Evolutionary conservation across 1,140 invertebrate genomes (phyloP), one percentile per base, ranked within the genome.

Genomic region (Scylla paramamosain): DNA sequence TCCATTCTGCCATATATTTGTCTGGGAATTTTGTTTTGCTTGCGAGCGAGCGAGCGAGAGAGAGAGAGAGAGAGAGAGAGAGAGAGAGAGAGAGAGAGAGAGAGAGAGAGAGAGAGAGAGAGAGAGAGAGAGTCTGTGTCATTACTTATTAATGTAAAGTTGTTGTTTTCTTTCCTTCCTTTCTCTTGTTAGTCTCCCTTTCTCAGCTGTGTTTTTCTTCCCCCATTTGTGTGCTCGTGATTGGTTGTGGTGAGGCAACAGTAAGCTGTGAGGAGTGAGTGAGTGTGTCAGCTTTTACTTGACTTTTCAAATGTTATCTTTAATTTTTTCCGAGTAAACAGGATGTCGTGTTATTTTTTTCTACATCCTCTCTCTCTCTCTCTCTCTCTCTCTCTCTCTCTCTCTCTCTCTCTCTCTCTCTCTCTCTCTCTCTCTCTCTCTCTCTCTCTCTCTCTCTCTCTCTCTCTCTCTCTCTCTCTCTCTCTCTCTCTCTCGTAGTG

Each of bases 71-170:
- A 20, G 25, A 77, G 59, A 16, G 4, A 16, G 59, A 67, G 59
- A n/a, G n/a, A n/a, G 8, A 32, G 84, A 87, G 84, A 87, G 84
- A 87, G 84, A 87, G 84, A 87, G 84, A 87, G 84, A 87, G 28
- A 84, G 83, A 84, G 83, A 84, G 83, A 84, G 83, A 20, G 20
- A 20, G 20, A 20, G 20, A 84, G 83, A 84, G 83, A 84, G 83
- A 84, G 83, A 84, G 83, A 84, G 83, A 84, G 83, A 84, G 83
- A 84, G 83, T 7, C 4, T 7, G 83, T 14, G 1, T 14, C 6
- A 12, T 29, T 86, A 39, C 32, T 86, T 46, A 31, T 46, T 88
- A 46, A 59, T 14, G 52, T 59, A 59, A 59, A 14, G 39, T 25
- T 45, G 14, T 39, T 31, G 31, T 20, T 46, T 88, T 46, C 16